Evolutionary conservation across 2,888 invertebrate species (phyloP).

Genomic region (Drosophila ustulata): DNA sequence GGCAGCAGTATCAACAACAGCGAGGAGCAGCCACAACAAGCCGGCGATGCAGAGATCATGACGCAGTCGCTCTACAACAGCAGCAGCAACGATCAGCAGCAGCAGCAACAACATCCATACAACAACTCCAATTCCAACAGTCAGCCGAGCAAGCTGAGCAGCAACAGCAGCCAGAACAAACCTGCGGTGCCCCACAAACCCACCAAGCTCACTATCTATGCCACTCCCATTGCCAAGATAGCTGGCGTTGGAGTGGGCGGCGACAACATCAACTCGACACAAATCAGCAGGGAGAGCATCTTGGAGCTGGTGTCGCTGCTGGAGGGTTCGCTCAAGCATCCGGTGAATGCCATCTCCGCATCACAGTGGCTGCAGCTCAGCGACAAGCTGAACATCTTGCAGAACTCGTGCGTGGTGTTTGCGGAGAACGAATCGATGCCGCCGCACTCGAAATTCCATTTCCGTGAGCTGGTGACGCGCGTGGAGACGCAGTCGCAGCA

Average conservation of each 20-base stretch:
- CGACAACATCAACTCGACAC: conserved; percentile 85
- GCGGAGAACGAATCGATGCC: conserved; percentile 92
- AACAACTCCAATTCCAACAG: conserved; percentile 33
- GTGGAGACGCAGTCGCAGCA: conserved; percentile 90
- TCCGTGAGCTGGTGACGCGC: conserved; percentile 90
- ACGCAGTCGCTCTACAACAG: conserved; percentile 69
- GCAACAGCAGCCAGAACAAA: conserved; percentile 85
- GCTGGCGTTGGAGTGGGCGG: conserved; percentile 53
- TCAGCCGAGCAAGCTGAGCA: conserved; percentile 44
- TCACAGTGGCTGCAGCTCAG: conserved; percentile 92
- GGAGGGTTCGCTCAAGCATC: conserved; percentile 88
- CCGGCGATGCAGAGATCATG: conserved; percentile 57
- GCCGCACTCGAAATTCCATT: conserved; percentile 95
- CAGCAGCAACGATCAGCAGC: conserved; percentile 55
- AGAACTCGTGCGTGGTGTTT: conserved; percentile 92
- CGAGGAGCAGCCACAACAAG: conserved; percentile 53
- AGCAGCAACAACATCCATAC: conserved; percentile 34
- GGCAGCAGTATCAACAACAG: conserved; percentile 32
- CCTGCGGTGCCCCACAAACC: conserved; percentile 90
- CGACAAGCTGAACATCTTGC: conserved; percentile 92
- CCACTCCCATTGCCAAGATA: conserved; percentile 88
- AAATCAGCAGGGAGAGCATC: conserved; percentile 87
- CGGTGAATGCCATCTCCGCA: conserved; percentile 85
- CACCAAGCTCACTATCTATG: conserved; percentile 89
- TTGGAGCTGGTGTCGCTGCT: conserved; percentile 89